Evolutionary conservation across 30 jellyfish, hydroid and myxozoan genomes (phyloP), one percentile per base, ranked within the genome.

Genomic region (Sanderia malayensis): DNA sequence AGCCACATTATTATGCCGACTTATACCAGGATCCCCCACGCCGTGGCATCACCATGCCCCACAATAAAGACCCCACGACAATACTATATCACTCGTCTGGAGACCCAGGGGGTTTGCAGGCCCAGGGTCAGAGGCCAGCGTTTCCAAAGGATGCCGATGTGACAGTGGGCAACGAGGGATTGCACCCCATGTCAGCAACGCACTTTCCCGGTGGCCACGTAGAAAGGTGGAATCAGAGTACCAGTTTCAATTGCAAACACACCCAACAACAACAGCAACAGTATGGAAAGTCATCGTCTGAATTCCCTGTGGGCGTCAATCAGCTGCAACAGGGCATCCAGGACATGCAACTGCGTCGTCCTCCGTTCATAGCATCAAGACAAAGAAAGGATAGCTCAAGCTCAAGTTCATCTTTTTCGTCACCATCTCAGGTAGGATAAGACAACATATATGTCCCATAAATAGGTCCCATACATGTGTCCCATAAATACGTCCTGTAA

Each of bases 341-440:
- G 55, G 62, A 58, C 24, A 71, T 71, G 79, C 46, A 61, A 0
- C 30, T 70, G 11, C 68, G 64, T 29, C 81, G 61, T 45, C 80
- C 45, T 61, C 86, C 85, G 1, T 28, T 71, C 17, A 71, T 72
- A 20, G 71, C 88, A 7, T n/a, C n/a, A n/a, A 65, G 85, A 45
- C 95, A 83, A 41, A 32, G 88, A 24, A 78, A 44, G 11, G 95
- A 83, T n/a, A 89, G 97, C 57, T 82, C 94, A 2, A 89, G 97
- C 67, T 89, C 97, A 2, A 80, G 94, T 57, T 82, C 97, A 6
- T 89, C 97, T 0, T 82, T 81, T 52, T 81, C 97, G 29, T 94
- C 97, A 29, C 74, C 79, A 1, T 10, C 52, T 1, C 82, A 67
- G 81, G 85, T 72, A 33, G 4, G 86, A 25, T 28, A 27, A 37